Base-by-base conservation (phyloP, 2,797 vertebrate species). In the Lateolabrax maculatus region DNA sequence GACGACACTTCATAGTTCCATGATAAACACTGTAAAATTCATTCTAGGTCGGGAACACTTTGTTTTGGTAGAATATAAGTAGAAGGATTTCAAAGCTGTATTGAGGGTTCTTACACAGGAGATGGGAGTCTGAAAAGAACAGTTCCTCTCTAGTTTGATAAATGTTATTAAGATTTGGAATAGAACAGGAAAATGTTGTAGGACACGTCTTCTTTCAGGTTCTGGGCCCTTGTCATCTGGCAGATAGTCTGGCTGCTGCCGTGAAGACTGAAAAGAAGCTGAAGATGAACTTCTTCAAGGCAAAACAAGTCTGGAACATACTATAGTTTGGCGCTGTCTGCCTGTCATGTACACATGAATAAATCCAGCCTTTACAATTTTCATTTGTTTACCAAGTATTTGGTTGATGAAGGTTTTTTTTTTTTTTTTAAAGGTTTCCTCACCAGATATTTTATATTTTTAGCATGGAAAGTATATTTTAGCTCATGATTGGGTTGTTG, bases 291-390 rank as follows among this genome's bases (percentile, higher is more conserved):
- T 5, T 67, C 37, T 63, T 67, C 16, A 49, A 55, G 39, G 37
- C 15, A n/a, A 70, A 72, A 64, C 4, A 39, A 61, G 23, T 65
- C 44, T 55, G 29, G 11, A 74, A 57, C 34, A 66, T n/a, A n/a
- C n/a, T n/a, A n/a, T n/a, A 43, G 12, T 68, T 52, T 15, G 21
- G 16, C 3, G 19, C 31, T 56, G 37, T 61, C 43, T 29, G 9
- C 55, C 25, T 25, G 15, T 71, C 36, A 61, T 25, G 13, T 36
- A 62, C 46, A 71, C 46, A 44, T 68, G 63, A 44, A n/a, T 64
- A 41, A 85, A 72, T 75, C 71, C 7, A 81, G 43, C 27, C 39
- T 82, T 75, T 75, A 55, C 23, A 66, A 36, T 31, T 64, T 48
- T n/a, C 31, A 63, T 71, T 75, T 71, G 31, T 77, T 65, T 64